These are phyloP conservation scores for Capreolus pygargus DNA, from an alignment of 2,113 vertebrate species.

Conservation along the genomic window DNA sequence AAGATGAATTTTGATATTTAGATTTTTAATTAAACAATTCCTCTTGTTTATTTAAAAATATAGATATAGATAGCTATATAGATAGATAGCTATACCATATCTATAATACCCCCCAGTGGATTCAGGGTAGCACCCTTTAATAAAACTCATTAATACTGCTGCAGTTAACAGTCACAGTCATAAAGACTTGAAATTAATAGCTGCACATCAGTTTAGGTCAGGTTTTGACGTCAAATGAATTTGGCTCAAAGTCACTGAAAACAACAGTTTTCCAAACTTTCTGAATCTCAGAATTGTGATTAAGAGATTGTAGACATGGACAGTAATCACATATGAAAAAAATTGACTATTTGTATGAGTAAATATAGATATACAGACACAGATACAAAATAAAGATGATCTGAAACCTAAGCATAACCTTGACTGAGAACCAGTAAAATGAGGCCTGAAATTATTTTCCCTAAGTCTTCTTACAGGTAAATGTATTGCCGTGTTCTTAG, in stretches of 20 bases:
- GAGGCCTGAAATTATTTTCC: constrained; percentile 47
- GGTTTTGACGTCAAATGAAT: not conserved
- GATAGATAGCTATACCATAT: not conserved
- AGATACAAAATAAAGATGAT: not conserved
- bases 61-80: no score
- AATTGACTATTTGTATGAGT: not conserved
- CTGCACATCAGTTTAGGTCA: not conserved
- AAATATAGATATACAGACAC: not conserved
- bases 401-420: not conserved
- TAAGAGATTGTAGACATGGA: not conserved
- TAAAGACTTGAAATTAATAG: not conserved
- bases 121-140: not conserved
- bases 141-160: not conserved
- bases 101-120: not conserved
- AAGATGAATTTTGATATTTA: not conserved
- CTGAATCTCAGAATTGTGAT: constrained; percentile 8
- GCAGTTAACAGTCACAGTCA: not conserved
- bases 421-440: not conserved
- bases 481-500: not conserved
- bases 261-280: not conserved
- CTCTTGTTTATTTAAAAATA: no score
- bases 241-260: not conserved
- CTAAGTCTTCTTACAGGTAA: not conserved
- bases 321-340: not conserved
- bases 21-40: not conserved